phyloP scores from a whole-genome alignment of 2,797 vertebrate genomes.

The Pseudocheirus occidentalis region DNA sequence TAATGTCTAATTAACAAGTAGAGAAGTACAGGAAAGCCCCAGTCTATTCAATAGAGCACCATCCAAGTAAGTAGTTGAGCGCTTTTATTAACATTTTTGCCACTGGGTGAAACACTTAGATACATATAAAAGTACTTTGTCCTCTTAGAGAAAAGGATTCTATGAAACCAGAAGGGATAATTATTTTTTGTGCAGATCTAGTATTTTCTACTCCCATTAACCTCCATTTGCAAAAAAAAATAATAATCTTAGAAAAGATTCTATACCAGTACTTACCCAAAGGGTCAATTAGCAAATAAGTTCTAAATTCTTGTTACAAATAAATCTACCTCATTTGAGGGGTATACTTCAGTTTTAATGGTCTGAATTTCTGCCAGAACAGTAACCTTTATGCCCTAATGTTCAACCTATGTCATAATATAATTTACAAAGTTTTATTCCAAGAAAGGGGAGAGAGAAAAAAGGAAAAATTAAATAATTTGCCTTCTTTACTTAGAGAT shows the following conservation, averaged over 20 bases:
- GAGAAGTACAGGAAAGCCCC: constrained; percentile 36
- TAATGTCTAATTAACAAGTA: constrained; percentile 48
- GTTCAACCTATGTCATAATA: constrained; percentile 29
- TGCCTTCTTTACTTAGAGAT: neutral
- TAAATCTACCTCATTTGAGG: neutral
- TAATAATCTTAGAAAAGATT: constrained; percentile 30
- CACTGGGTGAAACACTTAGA: constrained; percentile 28
- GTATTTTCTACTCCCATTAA: constrained; percentile 37
- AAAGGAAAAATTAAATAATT: constrained; percentile 3
- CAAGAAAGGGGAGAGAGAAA: neutral
- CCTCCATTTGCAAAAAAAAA: constrained; percentile 47
- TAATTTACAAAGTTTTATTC: constrained; percentile 46
- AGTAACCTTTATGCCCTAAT: neutral
- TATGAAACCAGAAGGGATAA: constrained; percentile 3
- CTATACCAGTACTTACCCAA: constrained; percentile 27
- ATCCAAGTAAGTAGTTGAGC: constrained; percentile 29
- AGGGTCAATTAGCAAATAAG: constrained; percentile 49
- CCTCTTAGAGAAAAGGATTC: constrained; percentile 19
- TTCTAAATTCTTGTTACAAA: constrained; percentile 56
- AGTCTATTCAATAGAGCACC: constrained; percentile 34
- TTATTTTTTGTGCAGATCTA: constrained; percentile 29
- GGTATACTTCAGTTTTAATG: constrained; percentile 42
- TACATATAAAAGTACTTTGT: constrained; percentile 47
- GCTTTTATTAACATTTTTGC: constrained; percentile 11
- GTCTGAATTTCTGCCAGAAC: constrained; percentile 35